Evolutionary conservation across 2,797 vertebrate species (phyloP).

Genomic region (Paramormyrops hopkinsi): DNA sequence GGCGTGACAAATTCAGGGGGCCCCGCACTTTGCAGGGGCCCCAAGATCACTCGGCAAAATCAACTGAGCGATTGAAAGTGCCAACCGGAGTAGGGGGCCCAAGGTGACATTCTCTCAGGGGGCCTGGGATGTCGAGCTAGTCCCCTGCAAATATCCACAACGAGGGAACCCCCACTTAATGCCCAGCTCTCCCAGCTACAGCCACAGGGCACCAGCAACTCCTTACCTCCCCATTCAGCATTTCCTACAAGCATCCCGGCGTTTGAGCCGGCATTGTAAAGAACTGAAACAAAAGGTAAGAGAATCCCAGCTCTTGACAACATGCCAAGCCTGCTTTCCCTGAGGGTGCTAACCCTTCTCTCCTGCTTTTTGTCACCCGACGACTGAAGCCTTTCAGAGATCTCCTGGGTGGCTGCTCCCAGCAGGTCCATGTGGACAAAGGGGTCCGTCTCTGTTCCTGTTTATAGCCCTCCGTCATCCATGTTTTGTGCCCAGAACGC

Average conservation of each 20-base stretch:
- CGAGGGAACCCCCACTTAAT: background rate
- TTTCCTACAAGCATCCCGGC: background rate
- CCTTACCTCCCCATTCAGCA: background rate
- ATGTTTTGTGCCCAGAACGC: constrained; percentile 42
- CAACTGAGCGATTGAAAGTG: background rate
- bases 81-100: background rate
- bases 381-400: background rate
- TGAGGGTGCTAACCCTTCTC: background rate
- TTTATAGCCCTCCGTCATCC: constrained; percentile 47
- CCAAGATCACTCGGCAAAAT: background rate
- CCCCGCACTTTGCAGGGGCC: background rate
- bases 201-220: too few species aligned
- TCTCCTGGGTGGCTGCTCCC: constrained; percentile 30
- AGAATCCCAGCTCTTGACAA: background rate
- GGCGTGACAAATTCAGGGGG: background rate
- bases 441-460: constrained; percentile 42
- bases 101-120: background rate
- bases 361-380: constrained; percentile 51
- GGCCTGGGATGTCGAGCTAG: background rate
- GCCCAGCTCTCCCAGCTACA: background rate
- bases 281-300: constrained; percentile 6
- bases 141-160: background rate
- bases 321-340: background rate
- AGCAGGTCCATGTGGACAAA: constrained; percentile 38
- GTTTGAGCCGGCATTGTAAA: background rate